phyloP scores from a whole-genome alignment of 2,113 vertebrate genomes.

The Clarias gariepinus region DNA sequence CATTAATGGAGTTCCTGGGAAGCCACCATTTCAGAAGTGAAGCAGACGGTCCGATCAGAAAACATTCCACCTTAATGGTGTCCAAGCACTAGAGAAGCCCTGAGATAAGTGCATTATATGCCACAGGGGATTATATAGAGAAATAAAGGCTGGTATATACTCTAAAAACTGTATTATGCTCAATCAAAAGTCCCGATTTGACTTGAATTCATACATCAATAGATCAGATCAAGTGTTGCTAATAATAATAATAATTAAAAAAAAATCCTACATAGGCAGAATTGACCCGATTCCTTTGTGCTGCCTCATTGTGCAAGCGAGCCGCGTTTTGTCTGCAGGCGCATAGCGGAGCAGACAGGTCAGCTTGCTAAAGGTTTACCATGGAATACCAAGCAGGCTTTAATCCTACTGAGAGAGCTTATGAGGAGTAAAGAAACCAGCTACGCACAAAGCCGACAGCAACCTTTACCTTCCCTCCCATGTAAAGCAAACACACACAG shows the following conservation, averaged over 20 bases:
- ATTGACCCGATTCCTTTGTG: not conserved
- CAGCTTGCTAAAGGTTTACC: constrained; percentile 26
- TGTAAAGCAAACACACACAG: not conserved
- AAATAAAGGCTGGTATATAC: no score
- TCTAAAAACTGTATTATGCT: no score
- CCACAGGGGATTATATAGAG: no score
- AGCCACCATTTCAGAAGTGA: no score
- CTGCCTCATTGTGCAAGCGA: constrained; percentile 16
- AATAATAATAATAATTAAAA: not conserved
- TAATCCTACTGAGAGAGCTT: constrained; percentile 13
- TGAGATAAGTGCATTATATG: no score
- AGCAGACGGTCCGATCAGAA: no score
- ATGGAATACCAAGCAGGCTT: constrained; percentile 34
- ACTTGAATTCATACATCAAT: not conserved
- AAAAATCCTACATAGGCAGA: not conserved
- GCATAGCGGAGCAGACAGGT: constrained; percentile 33
- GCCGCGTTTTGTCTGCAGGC: constrained; percentile 18
- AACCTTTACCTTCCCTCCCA: not conserved
- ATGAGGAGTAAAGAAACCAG: not conserved
- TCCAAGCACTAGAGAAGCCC: no score
- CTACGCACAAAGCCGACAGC: constrained; percentile 32
- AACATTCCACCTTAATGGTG: no score
- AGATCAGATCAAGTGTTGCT: not conserved
- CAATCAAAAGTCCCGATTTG: no score
- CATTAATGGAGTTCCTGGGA: no score